phyloP scores from a whole-genome alignment of 2,888 invertebrate species.

The Lydus trimaculatus region DNA sequence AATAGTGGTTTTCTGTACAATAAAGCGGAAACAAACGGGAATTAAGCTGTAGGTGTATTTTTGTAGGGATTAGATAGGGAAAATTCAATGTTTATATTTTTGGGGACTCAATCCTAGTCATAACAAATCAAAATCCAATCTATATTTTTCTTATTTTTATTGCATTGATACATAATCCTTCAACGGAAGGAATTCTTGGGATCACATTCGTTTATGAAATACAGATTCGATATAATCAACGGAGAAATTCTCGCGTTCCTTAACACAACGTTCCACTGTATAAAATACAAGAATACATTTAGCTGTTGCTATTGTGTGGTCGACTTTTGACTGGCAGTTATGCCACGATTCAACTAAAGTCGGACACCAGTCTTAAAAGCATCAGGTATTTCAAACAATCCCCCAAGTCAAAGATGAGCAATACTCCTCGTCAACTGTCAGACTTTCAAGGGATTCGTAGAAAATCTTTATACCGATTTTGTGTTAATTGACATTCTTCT shows the following conservation, averaged over 20 bases:
- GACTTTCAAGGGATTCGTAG: conserved; percentile 41
- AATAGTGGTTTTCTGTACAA: conserved; percentile 26
- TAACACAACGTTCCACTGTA: neutral
- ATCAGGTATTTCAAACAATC: conserved; percentile 32
- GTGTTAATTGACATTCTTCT: conserved; percentile 22
- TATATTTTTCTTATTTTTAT: too few relatives aligned
- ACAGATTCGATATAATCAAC: neutral
- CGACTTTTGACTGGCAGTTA: conserved; percentile 42
- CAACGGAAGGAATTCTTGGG: too few relatives aligned
- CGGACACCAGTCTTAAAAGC: conserved; percentile 29
- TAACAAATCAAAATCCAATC: neutral
- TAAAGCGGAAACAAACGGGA: conserved; percentile 12
- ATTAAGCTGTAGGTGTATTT: conserved; percentile 17
- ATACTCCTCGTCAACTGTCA: conserved; percentile 46
- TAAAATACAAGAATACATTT: conserved; percentile 34
- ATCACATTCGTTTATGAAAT: neutral
- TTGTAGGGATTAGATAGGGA: conserved; percentile 29
- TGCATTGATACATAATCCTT: too few relatives aligned
- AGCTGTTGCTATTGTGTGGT: conserved; percentile 40
- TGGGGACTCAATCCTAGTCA: conserved; percentile 13
- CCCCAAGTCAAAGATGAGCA: conserved; percentile 40
- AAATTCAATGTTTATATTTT: conserved; percentile 24
- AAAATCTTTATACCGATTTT: conserved; percentile 30
- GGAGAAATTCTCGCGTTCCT: neutral
- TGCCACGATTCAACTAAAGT: conserved; percentile 22